Percentiles rank a stretch among this genome's conserved stretches.
These are phyloP conservation scores for Enteromius argenteus DNA, from an alignment of 2,797 vertebrate species.

Conservation along the genomic window DNA sequence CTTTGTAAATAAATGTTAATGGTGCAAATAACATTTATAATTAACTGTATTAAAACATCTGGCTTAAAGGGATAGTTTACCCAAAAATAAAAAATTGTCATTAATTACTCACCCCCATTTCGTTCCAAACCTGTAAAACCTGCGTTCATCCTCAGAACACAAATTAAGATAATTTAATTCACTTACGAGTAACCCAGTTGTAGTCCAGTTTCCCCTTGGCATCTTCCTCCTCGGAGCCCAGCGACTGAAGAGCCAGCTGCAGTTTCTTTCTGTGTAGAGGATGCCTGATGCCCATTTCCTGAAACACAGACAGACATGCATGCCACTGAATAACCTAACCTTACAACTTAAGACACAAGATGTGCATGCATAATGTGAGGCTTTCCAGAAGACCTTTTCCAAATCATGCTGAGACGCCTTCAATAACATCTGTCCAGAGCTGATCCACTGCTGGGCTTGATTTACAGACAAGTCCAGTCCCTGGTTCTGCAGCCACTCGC, in stretches of 20 bases:
- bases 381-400: slow-evolving; percentile 84
- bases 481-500: slow-evolving; percentile 91
- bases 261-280: slow-evolving; percentile 94
- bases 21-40: not conserved
- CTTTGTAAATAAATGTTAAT: not conserved
- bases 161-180: too few species aligned
- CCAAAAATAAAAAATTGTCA: not conserved
- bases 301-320: slow-evolving; percentile 30
- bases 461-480: slow-evolving; percentile 86
- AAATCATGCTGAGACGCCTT: slow-evolving; percentile 93
- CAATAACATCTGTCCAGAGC: slow-evolving; percentile 89
- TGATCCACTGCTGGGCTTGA: slow-evolving; percentile 88
- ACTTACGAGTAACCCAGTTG: slow-evolving; percentile 97
- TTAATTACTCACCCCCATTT: too few species aligned
- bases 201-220: slow-evolving; percentile 91
- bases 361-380: not conserved
- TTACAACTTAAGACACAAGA: not conserved
- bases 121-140: not conserved
- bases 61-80: not conserved
- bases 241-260: slow-evolving; percentile 90
- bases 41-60: not conserved
- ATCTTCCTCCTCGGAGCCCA: slow-evolving; percentile 87
- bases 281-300: slow-evolving; percentile 94
- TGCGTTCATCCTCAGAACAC: too few species aligned
- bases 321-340: not conserved